phyloP scores from a whole-genome alignment of 2,113 vertebrate genomes.

The Pedetes capensis region DNA sequence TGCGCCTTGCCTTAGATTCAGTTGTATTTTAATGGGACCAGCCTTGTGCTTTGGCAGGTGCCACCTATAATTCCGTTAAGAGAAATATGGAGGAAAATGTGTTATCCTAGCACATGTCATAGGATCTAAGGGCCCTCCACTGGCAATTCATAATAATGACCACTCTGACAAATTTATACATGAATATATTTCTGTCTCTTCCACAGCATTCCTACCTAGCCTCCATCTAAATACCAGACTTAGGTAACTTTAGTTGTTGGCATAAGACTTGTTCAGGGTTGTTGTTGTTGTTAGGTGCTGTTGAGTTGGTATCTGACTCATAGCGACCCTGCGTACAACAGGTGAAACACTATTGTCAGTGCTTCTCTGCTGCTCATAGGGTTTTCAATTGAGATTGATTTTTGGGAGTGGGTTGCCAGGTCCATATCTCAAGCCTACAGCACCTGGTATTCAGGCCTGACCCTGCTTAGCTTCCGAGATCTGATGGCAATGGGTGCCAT shows the following conservation, averaged over 20 bases:
- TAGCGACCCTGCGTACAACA: too few species aligned
- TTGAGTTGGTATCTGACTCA: too few species aligned
- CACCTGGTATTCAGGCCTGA: too few species aligned
- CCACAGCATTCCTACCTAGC: neutral
- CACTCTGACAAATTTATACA: neutral
- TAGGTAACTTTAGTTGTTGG: neutral
- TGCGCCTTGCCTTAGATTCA: too few species aligned
- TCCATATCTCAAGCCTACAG: too few species aligned
- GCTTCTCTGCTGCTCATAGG: too few species aligned
- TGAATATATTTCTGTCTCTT: neutral
- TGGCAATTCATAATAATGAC: neutral
- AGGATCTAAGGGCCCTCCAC: neutral
- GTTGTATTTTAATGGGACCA: neutral
- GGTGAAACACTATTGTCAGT: too few species aligned
- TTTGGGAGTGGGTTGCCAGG: too few species aligned
- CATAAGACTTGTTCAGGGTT: neutral
- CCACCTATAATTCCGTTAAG: neutral
- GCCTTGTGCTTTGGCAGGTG: neutral
- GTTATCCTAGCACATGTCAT: neutral
- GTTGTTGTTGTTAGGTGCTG: too few species aligned
- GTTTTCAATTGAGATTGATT: too few species aligned
- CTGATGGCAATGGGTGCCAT: too few species aligned
- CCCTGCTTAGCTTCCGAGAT: too few species aligned
- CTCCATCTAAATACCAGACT: neutral
- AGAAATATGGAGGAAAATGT: neutral